phyloP scores from a whole-genome alignment of 2,113 vertebrate species.

The Larimichthys crocea region DNA sequence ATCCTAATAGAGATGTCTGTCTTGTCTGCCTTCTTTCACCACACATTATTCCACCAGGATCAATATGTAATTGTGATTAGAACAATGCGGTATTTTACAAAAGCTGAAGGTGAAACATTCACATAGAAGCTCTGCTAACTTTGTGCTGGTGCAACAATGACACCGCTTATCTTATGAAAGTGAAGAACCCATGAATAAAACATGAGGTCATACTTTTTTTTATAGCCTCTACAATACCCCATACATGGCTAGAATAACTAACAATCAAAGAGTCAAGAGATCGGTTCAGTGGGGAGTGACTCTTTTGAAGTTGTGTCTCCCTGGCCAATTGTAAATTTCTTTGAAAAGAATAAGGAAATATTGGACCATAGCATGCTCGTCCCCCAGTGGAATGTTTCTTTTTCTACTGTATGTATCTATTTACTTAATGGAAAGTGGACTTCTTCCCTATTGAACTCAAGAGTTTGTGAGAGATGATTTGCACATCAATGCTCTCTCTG shows the following conservation, averaged over 20 bases:
- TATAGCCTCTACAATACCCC: constrained; percentile 64
- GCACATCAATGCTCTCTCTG: constrained; percentile 63
- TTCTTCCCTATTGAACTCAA: constrained; percentile 42
- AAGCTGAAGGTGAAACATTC: constrained; percentile 72
- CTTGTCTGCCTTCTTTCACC: background rate
- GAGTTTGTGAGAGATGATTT: constrained; percentile 56
- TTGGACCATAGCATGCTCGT: constrained; percentile 51
- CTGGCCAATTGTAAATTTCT: constrained; percentile 56
- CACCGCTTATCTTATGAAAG: constrained; percentile 77
- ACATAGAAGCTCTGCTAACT: constrained; percentile 48
- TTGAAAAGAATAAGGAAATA: constrained; percentile 68
- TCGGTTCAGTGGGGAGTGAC: constrained; percentile 62
- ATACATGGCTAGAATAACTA: constrained; percentile 78
- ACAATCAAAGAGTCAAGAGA: constrained; percentile 73
- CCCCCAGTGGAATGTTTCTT: constrained; percentile 30
- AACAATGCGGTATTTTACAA: constrained; percentile 19
- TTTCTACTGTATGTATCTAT: constrained; percentile 65
- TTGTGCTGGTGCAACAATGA: constrained; percentile 68
- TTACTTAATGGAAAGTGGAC: constrained; percentile 60
- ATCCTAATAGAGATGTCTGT: background rate
- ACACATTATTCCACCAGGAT: constrained; percentile 5
- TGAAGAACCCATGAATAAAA: constrained; percentile 79
- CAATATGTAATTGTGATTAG: constrained; percentile 16
- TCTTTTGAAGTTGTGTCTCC: constrained; percentile 75
- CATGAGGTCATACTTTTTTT: constrained; percentile 69